Base-by-base conservation (phyloP, 2,797 vertebrate genomes). In the Acestrorhynchus altus region DNA sequence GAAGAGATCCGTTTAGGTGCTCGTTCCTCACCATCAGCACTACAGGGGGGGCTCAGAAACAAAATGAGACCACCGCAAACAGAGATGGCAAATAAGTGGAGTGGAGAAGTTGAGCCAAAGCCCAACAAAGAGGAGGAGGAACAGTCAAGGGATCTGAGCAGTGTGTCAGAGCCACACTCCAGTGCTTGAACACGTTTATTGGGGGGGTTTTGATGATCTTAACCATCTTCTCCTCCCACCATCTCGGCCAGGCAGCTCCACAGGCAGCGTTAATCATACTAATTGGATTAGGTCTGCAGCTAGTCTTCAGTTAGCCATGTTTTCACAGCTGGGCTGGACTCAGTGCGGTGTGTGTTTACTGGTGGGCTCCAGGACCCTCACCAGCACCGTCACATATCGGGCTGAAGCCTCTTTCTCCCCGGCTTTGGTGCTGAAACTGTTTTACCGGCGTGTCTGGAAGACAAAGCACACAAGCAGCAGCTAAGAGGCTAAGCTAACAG, bases 401-500 rank as follows among this genome's bases (percentile, higher is more conserved):
- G 8, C 24, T n/a, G 0, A 22, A 46, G 13, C 6, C 24, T 26
- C 22, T 1, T 66, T 47, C 42, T 13, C 11, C 26, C 20, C 15
- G 13, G 8, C 6, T 15, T 16, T 28, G 1, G 66, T 44, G 16
- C 18, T n/a, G 42, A 31, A 73, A 24, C 71, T 35, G 44, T 64
- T 65, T 16, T 4, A n/a, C 18, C n/a, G 15, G 46, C 63, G 61
- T 77, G 1, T 8, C 22, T 16, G 4, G 66, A 54, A 79, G 61
- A 74, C 81, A 73, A 64, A 66, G 80, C n/a, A 64, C 80, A 78
- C 52, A 70, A 77, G 47, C 44, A 77, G 71, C 20, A 47, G n/a
- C 69, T 60, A 76, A 8, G 71, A 52, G 83, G 78, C 70, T 87
- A 44, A 2, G 42, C 63, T 66, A 63, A 83, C 77, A 46, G 6